Base-by-base conservation (phyloP, 2,113 vertebrate genomes). In the Dicaeum eximium region DNA sequence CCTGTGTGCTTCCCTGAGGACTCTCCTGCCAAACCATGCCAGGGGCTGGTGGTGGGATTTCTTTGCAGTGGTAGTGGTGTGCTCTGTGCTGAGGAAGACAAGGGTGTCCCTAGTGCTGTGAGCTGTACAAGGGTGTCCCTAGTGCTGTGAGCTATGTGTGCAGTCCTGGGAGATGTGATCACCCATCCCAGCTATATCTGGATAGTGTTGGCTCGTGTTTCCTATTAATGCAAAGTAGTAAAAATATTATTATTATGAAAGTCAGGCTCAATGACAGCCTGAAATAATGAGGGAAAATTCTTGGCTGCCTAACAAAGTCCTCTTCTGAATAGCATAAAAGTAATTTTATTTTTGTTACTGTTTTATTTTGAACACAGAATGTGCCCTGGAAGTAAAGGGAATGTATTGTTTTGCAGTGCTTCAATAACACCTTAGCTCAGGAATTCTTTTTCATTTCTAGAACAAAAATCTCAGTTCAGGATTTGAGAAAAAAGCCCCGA, bases 201-300 rank as follows among this genome's bases (percentile, higher is more conserved):
- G 71, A 30, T 70, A 69, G 40, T 58, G 54, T 91, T 92, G 80
- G 48, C 73, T 91, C 4, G 2, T 86, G 66, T 88, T 94, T 88
- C 75, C 73, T 93, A 84, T 78, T 91, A 95, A 91, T 86, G 80
- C 50, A 92, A 93, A 96, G 92, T 90, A 96, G 93, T 94, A 95
- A 93, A 97, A 96, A 92, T 93, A 94, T 90, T 94, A 81, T 95
- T 97, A 93, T 91, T 95, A 86, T 2, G 3, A 86, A 95, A 97
- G 88, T 96, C 84, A 96, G 50, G 60, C 86, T 93, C 84, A 96
- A 88, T 95, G 93, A 92, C 91, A 96, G 81, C 65, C 75, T 94
- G 86, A 96, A 96, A 94, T 96, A 95, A 94, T 95, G 94, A 94
- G 54, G 80, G 61, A 92, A 92, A 96, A 92, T 96, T 95, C 93